Percentiles rank a stretch among this genome's conserved stretches.
phyloP scores from a whole-genome alignment of 2,797 vertebrate genomes.

The Pseudochromis fuscus region DNA sequence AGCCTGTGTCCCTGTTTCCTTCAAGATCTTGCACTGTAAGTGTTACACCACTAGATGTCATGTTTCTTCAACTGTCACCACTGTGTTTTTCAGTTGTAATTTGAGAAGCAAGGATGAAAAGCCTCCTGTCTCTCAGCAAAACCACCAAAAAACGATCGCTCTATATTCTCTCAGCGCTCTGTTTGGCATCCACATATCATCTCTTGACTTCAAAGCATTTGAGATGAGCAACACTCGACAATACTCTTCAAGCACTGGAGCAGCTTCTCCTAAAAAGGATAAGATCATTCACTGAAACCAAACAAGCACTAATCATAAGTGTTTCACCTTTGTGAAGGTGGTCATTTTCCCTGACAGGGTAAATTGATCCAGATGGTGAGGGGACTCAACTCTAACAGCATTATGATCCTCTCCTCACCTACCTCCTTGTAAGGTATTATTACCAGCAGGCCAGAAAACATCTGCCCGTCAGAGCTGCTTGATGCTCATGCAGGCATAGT shows the following conservation, averaged over 20 bases:
- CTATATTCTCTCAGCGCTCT: conserved; percentile 3
- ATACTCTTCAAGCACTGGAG: conserved; percentile 8
- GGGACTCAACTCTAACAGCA: conserved; percentile 23
- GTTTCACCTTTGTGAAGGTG: conserved; percentile 44
- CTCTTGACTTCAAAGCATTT: conserved; percentile 55
- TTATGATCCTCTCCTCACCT: conserved; percentile 59
- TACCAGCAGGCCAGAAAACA: conserved; percentile 48
- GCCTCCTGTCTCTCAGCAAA: conserved; percentile 15
- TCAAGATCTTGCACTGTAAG: conserved; percentile 29
- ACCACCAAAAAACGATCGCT: conserved; percentile 18
- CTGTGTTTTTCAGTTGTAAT: conserved; percentile 33
- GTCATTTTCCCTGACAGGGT: conserved; percentile 53
- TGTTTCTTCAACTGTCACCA: conserved; percentile 48
- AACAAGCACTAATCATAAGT: conserved; percentile 50
- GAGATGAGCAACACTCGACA: conserved; percentile 14
- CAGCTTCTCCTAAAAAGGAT: conserved; percentile 57
- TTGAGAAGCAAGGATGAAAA: conserved; percentile 28
- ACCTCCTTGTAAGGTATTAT: conserved; percentile 54
- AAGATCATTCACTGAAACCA: conserved; percentile 31
- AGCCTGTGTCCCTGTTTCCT: not conserved
- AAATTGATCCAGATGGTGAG: conserved; percentile 69
- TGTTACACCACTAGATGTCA: conserved; percentile 70
- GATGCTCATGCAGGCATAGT: conserved; percentile 9
- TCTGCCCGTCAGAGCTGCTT: conserved; percentile 42
- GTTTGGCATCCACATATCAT: conserved; percentile 47